Base-by-base conservation (phyloP, 2,113 vertebrate genomes). In the Rhegmatorhina hoffmannsi region DNA sequence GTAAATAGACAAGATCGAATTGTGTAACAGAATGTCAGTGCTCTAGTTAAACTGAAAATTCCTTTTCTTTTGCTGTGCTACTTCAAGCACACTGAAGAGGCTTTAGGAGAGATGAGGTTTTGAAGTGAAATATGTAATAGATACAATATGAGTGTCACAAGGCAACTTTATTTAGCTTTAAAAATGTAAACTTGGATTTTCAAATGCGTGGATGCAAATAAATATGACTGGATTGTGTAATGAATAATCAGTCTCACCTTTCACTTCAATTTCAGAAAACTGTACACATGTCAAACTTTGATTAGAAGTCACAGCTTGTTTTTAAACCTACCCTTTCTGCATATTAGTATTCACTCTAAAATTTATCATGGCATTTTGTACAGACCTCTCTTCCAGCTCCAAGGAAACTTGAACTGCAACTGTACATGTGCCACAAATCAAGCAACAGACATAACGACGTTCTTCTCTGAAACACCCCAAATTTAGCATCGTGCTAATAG, bases 41-140 rank as follows among this genome's bases (percentile, higher is more conserved):
- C 98, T 98, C 97, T 98, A 97, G 97, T 98, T 98, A 98, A 98
- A 98, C 98, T 98, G 98, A 98, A 98, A 98, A 98, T 98, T 98
- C 98, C 97, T 98, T 98, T 98, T 97, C 97, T 98, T 98, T 97
- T 97, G 96, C 97, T 96, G 96, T 97, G 96, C 98, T 98, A 97
- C 98, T 98, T 98, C 97, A 98, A 97, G 96, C 97, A 60, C 95
- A 84, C 94, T 98, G 98, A 98, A 98, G 98, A 98, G 98, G 97
- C 97, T 98, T 98, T 97, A 97, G 97, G 97, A 97, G 95, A 98
- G 97, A 98, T 98, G 98, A 98, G 98, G 95, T 98, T 98, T 98
- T 98, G 97, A 98, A 98, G 98, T 98, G 98, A 98, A 98, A 98
- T 97, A 97, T 98, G 98, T 98, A 98, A 98, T 97, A 97, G 98